These are phyloP conservation scores for Xenopus borealis DNA, from an alignment of 2,113 vertebrate genomes.

Conservation along the genomic window DNA sequence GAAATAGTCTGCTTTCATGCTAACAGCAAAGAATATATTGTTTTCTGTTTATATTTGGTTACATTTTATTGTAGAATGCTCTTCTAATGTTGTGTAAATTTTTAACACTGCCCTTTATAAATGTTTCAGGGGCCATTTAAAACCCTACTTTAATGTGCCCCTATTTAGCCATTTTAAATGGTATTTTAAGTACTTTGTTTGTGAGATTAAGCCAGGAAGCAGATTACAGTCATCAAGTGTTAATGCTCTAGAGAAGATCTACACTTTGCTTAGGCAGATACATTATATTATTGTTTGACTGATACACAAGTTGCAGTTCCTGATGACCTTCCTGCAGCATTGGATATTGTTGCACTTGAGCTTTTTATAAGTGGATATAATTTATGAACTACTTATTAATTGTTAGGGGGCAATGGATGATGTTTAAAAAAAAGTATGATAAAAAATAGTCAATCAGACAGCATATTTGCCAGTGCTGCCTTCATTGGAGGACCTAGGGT, in stretches of 20 bases:
- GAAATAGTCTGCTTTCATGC: too few relatives aligned
- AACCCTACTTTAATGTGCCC: slow-evolving; percentile 75
- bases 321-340: too few relatives aligned
- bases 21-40: neutral
- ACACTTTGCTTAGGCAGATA: slow-evolving; percentile 61
- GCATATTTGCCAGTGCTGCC: too few relatives aligned
- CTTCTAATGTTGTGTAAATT: slow-evolving; percentile 65
- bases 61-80: slow-evolving; percentile 39
- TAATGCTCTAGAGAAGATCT: slow-evolving; percentile 67
- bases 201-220: slow-evolving; percentile 73
- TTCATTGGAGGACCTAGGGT: too few relatives aligned
- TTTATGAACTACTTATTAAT: too few relatives aligned
- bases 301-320: too few relatives aligned
- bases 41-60: neutral
- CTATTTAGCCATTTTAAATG: slow-evolving; percentile 69
- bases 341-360: too few relatives aligned
- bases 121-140: slow-evolving; percentile 68
- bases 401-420: too few relatives aligned
- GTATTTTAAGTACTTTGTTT: slow-evolving; percentile 77
- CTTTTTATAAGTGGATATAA: too few relatives aligned
- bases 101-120: slow-evolving; percentile 75
- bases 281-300: too few relatives aligned
- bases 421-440: too few relatives aligned
- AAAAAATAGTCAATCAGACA: too few relatives aligned
- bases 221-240: slow-evolving; percentile 80